Base-by-base conservation (phyloP, 2,888 invertebrate genomes). In the Barypeithes pellucidus region DNA sequence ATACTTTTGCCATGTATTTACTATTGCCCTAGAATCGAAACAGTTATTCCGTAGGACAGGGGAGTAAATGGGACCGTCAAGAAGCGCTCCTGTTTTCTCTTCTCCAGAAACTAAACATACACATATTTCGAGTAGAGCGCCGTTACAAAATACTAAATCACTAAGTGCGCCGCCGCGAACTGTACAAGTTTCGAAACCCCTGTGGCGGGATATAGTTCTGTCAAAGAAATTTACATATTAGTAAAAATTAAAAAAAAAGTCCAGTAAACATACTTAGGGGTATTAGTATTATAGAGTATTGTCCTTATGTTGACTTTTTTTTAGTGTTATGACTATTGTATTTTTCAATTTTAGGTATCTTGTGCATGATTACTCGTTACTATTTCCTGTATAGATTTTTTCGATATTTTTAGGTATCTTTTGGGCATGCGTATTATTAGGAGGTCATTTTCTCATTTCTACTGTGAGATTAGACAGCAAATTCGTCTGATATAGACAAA, bases 351-450 rank as follows among this genome's bases (percentile, higher is more conserved):
- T 45, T 29, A 41, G 52, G 52, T 39, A 29, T 54, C 39, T 39
- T 22, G 39, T 66, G 65, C 65, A 66, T 66, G 65, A 33, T 52
- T 62, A 11, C 29, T 63, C 7, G 16, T 29, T 50, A 33, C 11
- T 33, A 18, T 33, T 57, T n/a, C n/a, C 54, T 33, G 33, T 33
- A 36, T 57, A 57, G 33, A 33, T 14, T 33, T 33, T 57, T 57
- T 33, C 16, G 9, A 57, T 8, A 29, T 18, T 57, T 54, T 18
- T 33, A 57, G 33, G 54, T 33, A 57, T 57, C 18, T 57, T 11
- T 57, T 57, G 54, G 54, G 54, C 54, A 57, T 57, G 54, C 18
- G 54, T 57, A 57, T 14, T 33, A 7, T 57, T 57, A 52, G 52
- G 8, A 11, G 29, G 4, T 8, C 22, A 52, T 52, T 52, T 52